Evolutionary conservation across 2,888 invertebrate species (phyloP).

Genomic region (Clistopyga incitator): DNA sequence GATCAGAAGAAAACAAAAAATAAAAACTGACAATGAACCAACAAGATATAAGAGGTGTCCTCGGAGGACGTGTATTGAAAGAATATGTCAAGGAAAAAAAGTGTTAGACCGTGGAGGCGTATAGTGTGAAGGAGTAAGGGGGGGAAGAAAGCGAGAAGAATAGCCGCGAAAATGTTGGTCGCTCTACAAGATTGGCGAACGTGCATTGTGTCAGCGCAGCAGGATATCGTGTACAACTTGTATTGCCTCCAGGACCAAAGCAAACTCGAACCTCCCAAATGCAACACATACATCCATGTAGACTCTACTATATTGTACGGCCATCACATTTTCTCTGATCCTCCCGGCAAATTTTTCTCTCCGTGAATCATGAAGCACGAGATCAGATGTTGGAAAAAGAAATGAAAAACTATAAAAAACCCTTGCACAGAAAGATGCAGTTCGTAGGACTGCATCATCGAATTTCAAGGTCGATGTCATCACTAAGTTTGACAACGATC

Average conservation of each 20-base stretch:
- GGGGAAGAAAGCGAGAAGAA: constrained; percentile 56
- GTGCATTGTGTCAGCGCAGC: constrained; percentile 72
- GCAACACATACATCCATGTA: constrained; percentile 36
- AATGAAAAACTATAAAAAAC: constrained; percentile 9
- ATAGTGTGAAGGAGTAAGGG: constrained; percentile 36
- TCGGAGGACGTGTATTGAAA: constrained; percentile 13
- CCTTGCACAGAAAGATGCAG: neutral
- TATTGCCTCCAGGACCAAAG: constrained; percentile 53
- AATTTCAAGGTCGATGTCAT: neutral
- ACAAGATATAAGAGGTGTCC: constrained; percentile 31
- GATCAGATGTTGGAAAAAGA: constrained; percentile 30
- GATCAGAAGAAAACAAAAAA: constrained; percentile 17
- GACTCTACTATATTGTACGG: neutral
- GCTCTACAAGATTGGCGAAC: constrained; percentile 49
- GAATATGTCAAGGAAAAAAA: constrained; percentile 12
- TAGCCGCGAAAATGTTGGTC: constrained; percentile 57
- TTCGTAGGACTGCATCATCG: too few species aligned
- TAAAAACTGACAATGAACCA: constrained; percentile 21
- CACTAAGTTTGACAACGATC: too few species aligned
- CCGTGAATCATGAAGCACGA: constrained; percentile 38
- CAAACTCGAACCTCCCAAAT: constrained; percentile 39
- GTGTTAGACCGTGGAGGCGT: constrained; percentile 38
- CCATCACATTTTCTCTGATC: constrained; percentile 44
- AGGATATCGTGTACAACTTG: constrained; percentile 68
- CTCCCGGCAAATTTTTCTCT: constrained; percentile 47